Evolutionary conservation across 2,113 vertebrate species (phyloP).

Genomic region (Cryptomyrus ogoouensis): DNA sequence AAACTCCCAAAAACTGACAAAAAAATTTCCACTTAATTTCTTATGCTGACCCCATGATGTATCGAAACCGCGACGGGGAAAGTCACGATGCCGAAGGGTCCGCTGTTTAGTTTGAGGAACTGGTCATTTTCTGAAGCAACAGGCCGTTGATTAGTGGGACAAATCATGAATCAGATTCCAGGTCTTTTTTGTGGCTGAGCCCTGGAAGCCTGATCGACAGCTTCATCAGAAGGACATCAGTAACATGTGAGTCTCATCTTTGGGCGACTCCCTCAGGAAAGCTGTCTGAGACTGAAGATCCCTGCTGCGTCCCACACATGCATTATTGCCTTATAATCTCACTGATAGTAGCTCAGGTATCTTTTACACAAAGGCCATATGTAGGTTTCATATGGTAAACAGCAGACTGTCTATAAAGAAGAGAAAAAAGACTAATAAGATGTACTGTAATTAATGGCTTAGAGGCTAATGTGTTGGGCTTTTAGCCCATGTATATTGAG

Average conservation of each 20-base stretch:
- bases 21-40: background rate
- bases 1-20: background rate
- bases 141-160: constrained; percentile 36
- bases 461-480: background rate
- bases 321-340: background rate
- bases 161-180: constrained; percentile 51
- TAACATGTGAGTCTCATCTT: constrained; percentile 57
- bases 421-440: background rate
- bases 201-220: constrained; percentile 13
- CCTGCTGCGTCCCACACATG: background rate
- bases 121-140: background rate
- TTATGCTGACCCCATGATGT: background rate
- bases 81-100: background rate
- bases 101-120: background rate
- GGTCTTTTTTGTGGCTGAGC: constrained; percentile 44
- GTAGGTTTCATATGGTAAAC: background rate
- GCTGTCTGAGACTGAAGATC: constrained; percentile 35
- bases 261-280: constrained; percentile 37
- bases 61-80: background rate
- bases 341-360: background rate
- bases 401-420: background rate
- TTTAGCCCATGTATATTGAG: background rate
- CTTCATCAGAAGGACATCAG: constrained; percentile 68
- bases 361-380: background rate
- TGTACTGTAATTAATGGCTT: background rate